Evolutionary conservation across 2,113 vertebrate genomes (phyloP).

Genomic region (Pelecanoides urinatrix): DNA sequence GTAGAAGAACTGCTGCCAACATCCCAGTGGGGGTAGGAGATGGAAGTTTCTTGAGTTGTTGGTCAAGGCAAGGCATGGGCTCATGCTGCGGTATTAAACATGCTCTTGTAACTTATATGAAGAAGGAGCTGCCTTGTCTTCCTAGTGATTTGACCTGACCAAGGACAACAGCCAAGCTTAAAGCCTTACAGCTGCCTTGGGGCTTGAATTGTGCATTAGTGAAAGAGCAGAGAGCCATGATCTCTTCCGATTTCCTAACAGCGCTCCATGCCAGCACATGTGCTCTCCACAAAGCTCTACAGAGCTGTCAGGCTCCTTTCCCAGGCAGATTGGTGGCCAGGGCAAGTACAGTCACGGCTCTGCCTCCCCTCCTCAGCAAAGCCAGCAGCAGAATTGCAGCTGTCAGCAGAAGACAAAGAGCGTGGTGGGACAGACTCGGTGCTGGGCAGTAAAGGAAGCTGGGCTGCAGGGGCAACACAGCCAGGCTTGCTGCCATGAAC

Average conservation of each 20-base stretch:
- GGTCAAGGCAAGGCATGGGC: neutral
- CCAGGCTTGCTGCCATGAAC: neutral
- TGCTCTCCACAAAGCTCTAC: neutral
- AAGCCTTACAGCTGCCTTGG: neutral
- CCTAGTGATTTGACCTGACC: neutral
- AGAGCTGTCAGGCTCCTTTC: neutral
- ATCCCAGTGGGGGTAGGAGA: neutral
- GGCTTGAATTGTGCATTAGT: neutral
- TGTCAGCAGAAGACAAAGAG: neutral
- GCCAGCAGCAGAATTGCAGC: neutral
- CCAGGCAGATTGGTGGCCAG: neutral
- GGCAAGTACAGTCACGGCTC: neutral
- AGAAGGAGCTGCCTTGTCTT: neutral
- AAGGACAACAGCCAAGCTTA: neutral
- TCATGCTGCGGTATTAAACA: neutral
- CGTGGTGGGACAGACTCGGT: neutral
- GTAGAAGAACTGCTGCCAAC: neutral
- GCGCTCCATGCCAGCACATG: neutral
- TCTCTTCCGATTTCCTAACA: neutral
- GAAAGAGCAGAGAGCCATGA: neutral
- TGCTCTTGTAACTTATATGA: neutral
- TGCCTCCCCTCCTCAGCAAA: neutral
- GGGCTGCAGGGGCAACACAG: neutral
- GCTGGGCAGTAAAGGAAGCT: neutral
- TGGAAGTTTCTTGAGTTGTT: neutral